Evolutionary conservation across 2,888 invertebrate species (phyloP), one percentile per base, ranked within the genome.

Genomic region (Trilocha varians): DNA sequence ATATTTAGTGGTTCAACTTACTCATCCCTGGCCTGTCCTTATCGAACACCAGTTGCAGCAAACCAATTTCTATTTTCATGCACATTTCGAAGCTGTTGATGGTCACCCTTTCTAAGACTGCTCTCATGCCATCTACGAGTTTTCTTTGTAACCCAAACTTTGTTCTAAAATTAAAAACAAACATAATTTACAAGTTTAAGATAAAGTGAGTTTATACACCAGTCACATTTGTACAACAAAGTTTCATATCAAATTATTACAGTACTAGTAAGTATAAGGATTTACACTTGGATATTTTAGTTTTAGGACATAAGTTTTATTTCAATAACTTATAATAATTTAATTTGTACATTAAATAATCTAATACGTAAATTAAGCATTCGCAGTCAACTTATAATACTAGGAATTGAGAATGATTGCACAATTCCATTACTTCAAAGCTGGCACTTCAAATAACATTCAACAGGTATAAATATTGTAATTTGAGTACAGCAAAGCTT

Each of bases 21-120:
- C 90, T 73, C 83, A 85, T 84, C 39, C 76, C 79, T 32, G 80
- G 69, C 48, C 76, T 75, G 2, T 65, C 58, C 44, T 78, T 76
- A 46, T 90, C 87, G 60, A 88, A 89, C 37, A 91, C 79, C 54
- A 89, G 77, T 47, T 76, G 68, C 11, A 90, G 65, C 2, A 91
- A 62, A 9, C 78, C 77, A 0, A 80, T 68, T 57, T 88, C 89
- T 38, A 90, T 68, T 53, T 89, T 87, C 55, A 87, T 70, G 49
- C 88, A 90, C 59, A 88, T 68, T 38, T 86, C 80, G 15, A 78
- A 60, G 44, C 82, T 84, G 34, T 77, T 76, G 11, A 90, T 70
- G 16, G 57, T 71, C 2, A 83, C 76, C 56, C 83, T 87, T 14
- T 77, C 70, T 37, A 91, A 56, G 1, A 90, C 68, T 18, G 61